These are phyloP conservation scores for Myiopsitta monachus DNA, from an alignment of 2,113 vertebrate species.

Conservation along the genomic window DNA sequence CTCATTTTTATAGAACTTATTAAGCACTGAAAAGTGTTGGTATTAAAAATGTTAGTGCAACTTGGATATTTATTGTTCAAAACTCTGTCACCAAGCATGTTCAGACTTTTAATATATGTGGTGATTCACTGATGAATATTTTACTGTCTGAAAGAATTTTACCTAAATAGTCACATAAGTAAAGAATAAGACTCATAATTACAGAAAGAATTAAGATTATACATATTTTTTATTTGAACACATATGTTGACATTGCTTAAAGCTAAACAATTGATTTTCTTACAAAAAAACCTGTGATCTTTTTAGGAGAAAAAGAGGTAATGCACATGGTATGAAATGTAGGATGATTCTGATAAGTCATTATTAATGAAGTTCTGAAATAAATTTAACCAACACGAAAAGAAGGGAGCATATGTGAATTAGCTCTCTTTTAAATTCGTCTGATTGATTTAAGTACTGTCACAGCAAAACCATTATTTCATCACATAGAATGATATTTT, in stretches of 20 bases:
- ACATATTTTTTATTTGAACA: background rate
- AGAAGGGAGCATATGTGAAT: background rate
- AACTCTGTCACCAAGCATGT: background rate
- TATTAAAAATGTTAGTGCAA: background rate
- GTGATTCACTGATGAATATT: background rate
- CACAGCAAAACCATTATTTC: background rate
- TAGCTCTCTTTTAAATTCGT: slow-evolving; percentile 10
- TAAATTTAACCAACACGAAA: slow-evolving; percentile 11
- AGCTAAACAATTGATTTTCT: background rate
- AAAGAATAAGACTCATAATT: background rate
- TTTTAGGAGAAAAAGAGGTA: background rate
- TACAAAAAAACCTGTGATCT: background rate
- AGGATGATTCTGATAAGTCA: background rate
- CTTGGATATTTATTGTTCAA: background rate
- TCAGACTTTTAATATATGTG: background rate
- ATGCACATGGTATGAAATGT: background rate
- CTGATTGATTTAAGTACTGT: background rate
- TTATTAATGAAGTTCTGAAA: slow-evolving; percentile 17
- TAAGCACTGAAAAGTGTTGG: background rate
- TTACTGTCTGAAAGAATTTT: background rate
- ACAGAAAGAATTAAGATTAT: background rate
- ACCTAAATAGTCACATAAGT: background rate
- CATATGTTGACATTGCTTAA: background rate
- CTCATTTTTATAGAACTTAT: background rate
- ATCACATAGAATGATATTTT: background rate